A percentile compares a stretch with the other conserved stretches of the same genome.
These are phyloP conservation scores for Goniozus legneri DNA, from an alignment of 1,140 invertebrate species.

Conservation along the genomic window DNA sequence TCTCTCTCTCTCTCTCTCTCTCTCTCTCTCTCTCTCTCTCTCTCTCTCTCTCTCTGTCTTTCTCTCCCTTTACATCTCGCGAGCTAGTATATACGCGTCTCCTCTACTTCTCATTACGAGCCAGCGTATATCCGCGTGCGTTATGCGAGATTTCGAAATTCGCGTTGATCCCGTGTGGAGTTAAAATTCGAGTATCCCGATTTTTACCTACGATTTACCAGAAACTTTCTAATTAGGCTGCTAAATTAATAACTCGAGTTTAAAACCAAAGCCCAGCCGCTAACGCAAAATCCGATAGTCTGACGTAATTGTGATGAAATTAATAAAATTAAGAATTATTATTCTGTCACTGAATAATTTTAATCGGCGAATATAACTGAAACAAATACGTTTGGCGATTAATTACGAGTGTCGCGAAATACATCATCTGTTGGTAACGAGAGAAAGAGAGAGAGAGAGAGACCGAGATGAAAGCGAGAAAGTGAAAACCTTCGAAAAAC, in stretches of 20 bases:
- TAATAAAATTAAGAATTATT: neutral
- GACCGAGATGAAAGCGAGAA: no score
- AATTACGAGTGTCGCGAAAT: no score
- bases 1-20: neutral
- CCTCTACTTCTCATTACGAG: no score
- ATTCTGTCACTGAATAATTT: no score
- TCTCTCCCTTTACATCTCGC: constrained; percentile 9
- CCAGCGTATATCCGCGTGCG: no score
- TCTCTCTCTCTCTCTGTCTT: constrained; percentile 13
- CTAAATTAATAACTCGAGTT: neutral
- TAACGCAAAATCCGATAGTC: neutral
- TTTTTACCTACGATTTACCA: constrained; percentile 6
- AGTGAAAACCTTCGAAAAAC: no score
- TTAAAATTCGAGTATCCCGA: constrained; percentile 12
- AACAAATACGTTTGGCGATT: no score
- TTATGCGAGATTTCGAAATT: constrained; percentile 17
- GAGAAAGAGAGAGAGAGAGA: constrained; percentile 1
- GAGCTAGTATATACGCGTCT: no score
- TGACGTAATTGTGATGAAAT: neutral
- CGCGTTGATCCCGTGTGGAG: constrained; percentile 11
- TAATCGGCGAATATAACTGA: no score
- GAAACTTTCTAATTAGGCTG: neutral
- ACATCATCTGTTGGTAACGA: no score
- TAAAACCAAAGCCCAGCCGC: neutral
- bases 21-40: neutral